Evolutionary conservation across 1,140 invertebrate species (phyloP), one percentile per base, ranked within the genome.

Genomic region (Cepaea nemoralis): DNA sequence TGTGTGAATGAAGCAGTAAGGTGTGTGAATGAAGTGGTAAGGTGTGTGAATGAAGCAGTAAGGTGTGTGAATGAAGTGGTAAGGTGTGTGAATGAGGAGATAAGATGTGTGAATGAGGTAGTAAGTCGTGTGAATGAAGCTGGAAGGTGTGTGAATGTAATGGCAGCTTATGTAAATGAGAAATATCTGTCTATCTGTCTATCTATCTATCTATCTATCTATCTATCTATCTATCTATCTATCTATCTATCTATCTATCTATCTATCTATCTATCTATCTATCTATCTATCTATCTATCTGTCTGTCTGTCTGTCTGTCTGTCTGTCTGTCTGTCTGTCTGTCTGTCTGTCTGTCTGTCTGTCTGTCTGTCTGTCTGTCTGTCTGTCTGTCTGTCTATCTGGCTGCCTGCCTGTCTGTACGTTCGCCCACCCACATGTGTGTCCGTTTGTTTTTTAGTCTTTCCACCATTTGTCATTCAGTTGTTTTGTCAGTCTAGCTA

Each of bases 271-370:
- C 10, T 39, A 35, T 39, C 24, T 14, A 70, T 70, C 3, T 70
- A 8, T 70, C 10, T 70, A 35, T 70, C 33, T 70, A 35, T 70
- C 33, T 14, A 70, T 70, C 14, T 70, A 22, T 70, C 69, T 70
- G 16, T 70, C 33, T 70, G 69, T 70, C 33, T 70, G 69, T 70
- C 14, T 35, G 31, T 63, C 31, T 40, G 67, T 42, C 24, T 27
- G 35, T 42, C 12, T 50, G 66, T 77, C 5, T 14, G 8, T 70
- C 14, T 70, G 16, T 70, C 33, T 66, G 59, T 66, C 24, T 66
- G 59, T 66, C 24, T 19, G 14, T 74, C 2, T 69, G 1, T 69
- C 27, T 69, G 5, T 14, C 24, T 69, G 35, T 69, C 27, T 14
- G 22, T 69, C 12, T 69, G 3, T 8, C 24, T 69, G 35, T 31